Evolutionary conservation across 2,888 invertebrate genomes (phyloP), one percentile per base, ranked within the genome.

Genomic region (Andrena minutula): DNA sequence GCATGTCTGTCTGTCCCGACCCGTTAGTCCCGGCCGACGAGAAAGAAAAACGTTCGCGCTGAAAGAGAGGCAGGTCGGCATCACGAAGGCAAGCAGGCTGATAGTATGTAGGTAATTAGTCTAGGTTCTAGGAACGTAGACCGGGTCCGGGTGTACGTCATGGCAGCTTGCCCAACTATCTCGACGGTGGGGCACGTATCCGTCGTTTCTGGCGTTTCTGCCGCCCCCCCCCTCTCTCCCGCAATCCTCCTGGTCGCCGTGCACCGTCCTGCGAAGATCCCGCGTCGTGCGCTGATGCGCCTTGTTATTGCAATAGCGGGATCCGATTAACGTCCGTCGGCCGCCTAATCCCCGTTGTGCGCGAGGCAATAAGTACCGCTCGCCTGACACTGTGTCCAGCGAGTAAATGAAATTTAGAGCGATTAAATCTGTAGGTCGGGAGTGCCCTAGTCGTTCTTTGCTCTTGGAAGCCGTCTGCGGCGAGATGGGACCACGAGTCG

Each of bases 101-200:
- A 82, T 83, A 85, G 88, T 89, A 90, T 87, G 88, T 90, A 86
- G 89, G 88, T 90, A 91, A 91, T 92, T 91, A 90, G 91, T 91
- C 89, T 89, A 86, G 89, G 80, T 87, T 85, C 86, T 63, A 64
- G 69, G 79, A 79, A 83, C 53, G 61, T 61, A 72, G 69, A 68
- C 71, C 26, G 51, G 60, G 26, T 49, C 73, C 75, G 73, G 49
- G 70, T 80, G 78, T 66, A 68, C 61, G 75, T 16, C 63, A 60
- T 76, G 82, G 79, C 70, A 83, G 80, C 41, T 88, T 75, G 79
- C 83, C 85, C 83, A 82, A 78, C 69, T 65, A 69, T 47, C 71
- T 72, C 63, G 66, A n/a, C 41, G 58, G 32, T 35, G 58, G 49
- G 20, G 58, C 73, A 72, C 70, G 64, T 86, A 69, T 56, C 20